phyloP scores from a whole-genome alignment of 1,140 invertebrate species.

The Leptopilina clavipes region DNA sequence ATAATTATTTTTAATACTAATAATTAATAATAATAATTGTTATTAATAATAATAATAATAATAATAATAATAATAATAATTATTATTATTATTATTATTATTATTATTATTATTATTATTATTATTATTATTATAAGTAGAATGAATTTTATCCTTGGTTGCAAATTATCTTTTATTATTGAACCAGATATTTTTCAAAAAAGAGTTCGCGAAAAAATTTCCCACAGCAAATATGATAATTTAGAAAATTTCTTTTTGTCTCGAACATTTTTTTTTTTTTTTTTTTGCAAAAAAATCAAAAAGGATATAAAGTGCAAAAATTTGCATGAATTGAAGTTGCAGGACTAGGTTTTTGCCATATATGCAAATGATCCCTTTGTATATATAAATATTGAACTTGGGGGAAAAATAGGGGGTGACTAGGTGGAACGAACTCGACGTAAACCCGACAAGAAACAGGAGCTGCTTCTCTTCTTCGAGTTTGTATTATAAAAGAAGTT shows the following conservation, averaged over 20 bases:
- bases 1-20: no score
- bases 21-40: no score
- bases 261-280: neutral
- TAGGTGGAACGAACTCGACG: neutral
- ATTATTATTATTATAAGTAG: no score
- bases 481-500: constrained; percentile 31
- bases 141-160: no score
- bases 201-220: no score
- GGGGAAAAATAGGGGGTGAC: constrained; percentile 1
- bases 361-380: neutral
- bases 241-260: neutral
- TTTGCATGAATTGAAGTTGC: constrained; percentile 3
- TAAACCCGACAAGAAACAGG: constrained; percentile 41
- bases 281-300: neutral
- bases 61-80: no score
- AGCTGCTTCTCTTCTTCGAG: constrained; percentile 48
- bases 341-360: neutral
- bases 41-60: no score
- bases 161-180: no score
- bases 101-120: no score
- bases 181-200: no score
- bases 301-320: neutral
- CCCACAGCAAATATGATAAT: neutral
- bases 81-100: no score
- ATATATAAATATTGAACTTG: constrained; percentile 13